Percentiles rank a stretch among this genome's conserved stretches.
Conservation (phyloP, 2,797 vertebrate genomes). For the Xiphophorus birchmanni region DNA sequence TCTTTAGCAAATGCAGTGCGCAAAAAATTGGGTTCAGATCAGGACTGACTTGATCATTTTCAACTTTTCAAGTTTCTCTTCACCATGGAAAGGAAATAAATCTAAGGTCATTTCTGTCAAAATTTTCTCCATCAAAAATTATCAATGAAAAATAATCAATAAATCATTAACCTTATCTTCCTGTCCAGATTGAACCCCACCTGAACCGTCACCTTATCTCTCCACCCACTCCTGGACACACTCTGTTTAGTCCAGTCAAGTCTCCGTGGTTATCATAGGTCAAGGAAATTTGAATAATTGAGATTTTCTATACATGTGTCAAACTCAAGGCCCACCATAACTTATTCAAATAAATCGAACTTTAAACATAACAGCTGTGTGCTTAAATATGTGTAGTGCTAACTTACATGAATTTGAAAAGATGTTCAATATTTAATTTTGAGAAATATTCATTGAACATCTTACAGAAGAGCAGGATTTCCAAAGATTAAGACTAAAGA, state of each 20-base stretch:
- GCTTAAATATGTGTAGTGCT: too few relatives aligned
- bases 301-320: not conserved
- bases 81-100: not conserved
- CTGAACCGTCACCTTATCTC: not conserved
- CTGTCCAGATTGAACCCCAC: not conserved
- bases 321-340: too few relatives aligned
- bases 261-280: not conserved
- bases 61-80: not conserved
- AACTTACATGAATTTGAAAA: too few relatives aligned
- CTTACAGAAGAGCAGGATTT: too few relatives aligned
- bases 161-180: not conserved
- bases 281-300: not conserved
- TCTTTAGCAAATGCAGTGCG: not conserved
- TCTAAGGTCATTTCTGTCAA: not conserved
- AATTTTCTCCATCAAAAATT: not conserved
- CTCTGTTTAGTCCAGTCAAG: not conserved
- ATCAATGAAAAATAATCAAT: not conserved
- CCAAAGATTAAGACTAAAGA: too few relatives aligned
- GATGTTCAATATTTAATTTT: too few relatives aligned
- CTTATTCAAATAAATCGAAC: too few relatives aligned
- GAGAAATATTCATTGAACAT: too few relatives aligned
- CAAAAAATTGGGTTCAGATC: not conserved
- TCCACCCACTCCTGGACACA: not conserved
- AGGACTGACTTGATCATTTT: not conserved
- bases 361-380: too few relatives aligned